Base-by-base conservation (phyloP, 2,797 vertebrate species). In the Semaprochilodus insignis region DNA sequence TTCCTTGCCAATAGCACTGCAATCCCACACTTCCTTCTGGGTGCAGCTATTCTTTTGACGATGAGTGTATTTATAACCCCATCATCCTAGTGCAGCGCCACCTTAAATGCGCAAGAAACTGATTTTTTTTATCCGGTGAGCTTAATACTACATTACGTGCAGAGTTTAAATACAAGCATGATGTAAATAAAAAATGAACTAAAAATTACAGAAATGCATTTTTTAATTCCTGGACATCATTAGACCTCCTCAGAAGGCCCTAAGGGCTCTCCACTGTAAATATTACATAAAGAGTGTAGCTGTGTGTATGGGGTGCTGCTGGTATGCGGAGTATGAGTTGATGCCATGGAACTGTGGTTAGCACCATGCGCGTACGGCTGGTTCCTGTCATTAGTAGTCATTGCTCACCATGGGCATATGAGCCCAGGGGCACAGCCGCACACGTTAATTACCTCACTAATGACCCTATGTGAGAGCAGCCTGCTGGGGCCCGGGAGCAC, bases 381-480 rank as follows among this genome's bases (percentile, higher is more conserved):
- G 69, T 83, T 78, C 44, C 51, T 78, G 77, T 93, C 92, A 92
- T 94, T 93, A 93, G 89, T 87, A 90, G 91, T 87, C 86, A 85
- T 81, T 86, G 89, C 90, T 94, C 91, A 87, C 90, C 88, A 89
- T 89, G 85, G 86, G 88, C 81, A 27, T 66, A 81, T 60, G 88
- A 86, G 90, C 92, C 93, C 86, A 10, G 78, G 91, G 91, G 91
- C 88, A 69, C 83, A 88, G 87, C 88, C 86, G 88, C 90, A 91
- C 86, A 88, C 89, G 89, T 93, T 94, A 95, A 95, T 95, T 93
- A 95, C 87, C 92, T 88, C 89, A 88, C 92, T 94, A 95, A 95
- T 95, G 93, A 94, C 89, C 92, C 87, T 91, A 85, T 89, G 90
- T 89, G 88, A 92, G 89, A 92, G 90, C 87, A 88, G 77, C 80